These are phyloP conservation scores for Heliconius himera DNA, from an alignment of 1,140 invertebrate genomes.

Conservation along the genomic window DNA sequence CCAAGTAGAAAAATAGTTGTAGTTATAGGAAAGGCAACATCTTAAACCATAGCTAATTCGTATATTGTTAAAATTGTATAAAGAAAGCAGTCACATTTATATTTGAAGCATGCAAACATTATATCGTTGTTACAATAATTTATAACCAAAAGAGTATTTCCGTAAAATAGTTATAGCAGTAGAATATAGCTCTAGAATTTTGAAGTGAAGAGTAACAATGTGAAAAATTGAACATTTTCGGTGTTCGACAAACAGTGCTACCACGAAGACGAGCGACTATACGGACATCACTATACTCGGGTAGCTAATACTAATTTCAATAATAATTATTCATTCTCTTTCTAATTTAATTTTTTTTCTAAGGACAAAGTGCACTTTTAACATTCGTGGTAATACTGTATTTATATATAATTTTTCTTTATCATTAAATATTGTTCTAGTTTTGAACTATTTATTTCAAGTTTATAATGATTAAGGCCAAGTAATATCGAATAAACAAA, in stretches of 20 bases:
- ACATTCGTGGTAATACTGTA: constrained; percentile 60
- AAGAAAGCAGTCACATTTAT: constrained; percentile 52
- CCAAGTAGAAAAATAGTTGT: constrained; percentile 62
- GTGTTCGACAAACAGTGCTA: constrained; percentile 43
- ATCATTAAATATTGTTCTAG: constrained; percentile 51
- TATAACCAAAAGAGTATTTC: constrained; percentile 25
- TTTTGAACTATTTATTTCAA: constrained; percentile 54
- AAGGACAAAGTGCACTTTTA: constrained; percentile 51
- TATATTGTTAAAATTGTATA: constrained; percentile 44
- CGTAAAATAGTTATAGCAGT: constrained; percentile 14
- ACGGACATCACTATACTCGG: constrained; percentile 14
- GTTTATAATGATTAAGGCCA: constrained; percentile 41
- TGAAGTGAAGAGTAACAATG: constrained; percentile 28
- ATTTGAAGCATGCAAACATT: constrained; percentile 54
- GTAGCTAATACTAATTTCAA: constrained; percentile 22
- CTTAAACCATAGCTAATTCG: constrained; percentile 53
- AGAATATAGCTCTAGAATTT: constrained; percentile 15
- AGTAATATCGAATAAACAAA: constrained; percentile 36
- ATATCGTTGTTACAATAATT: constrained; percentile 49
- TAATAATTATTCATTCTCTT: constrained; percentile 20
- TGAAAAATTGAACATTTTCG: constrained; percentile 38
- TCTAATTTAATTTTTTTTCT: constrained; percentile 31
- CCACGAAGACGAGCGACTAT: constrained; percentile 38
- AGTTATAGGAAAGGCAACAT: constrained; percentile 49
- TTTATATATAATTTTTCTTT: constrained; percentile 39